Percentiles rank a stretch among this genome's conserved stretches.
Evolutionary conservation across 2,888 invertebrate genomes (phyloP).

Genomic region (Choristoneura rosaceana): DNA sequence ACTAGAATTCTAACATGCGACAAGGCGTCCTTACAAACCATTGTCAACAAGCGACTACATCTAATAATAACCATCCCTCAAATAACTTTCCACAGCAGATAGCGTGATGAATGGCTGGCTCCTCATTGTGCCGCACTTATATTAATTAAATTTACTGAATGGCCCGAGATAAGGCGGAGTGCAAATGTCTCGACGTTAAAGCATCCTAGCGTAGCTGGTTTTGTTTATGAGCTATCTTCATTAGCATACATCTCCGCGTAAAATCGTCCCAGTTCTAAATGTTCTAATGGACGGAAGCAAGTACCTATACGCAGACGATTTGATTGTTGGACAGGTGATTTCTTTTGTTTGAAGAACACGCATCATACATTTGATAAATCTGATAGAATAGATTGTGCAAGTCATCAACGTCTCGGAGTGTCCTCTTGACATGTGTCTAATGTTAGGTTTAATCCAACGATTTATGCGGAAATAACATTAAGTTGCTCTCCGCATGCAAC

Average conservation of each 20-base stretch:
- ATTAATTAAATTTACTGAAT: conserved; percentile 24
- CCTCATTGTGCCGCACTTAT: neutral
- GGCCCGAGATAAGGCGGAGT: conserved; percentile 2
- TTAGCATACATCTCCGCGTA: neutral
- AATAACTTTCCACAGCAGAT: conserved; percentile 23
- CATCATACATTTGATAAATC: no score
- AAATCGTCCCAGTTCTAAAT: neutral
- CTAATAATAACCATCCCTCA: conserved; percentile 19
- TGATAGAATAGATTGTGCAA: no score
- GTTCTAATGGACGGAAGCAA: no score
- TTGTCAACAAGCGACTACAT: neutral
- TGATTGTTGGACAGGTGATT: no score
- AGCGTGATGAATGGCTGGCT: conserved; percentile 16
- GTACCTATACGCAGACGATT: no score
- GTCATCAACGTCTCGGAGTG: neutral
- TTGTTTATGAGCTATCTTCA: neutral
- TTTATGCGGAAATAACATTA: neutral
- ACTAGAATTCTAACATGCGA: neutral
- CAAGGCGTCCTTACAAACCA: neutral
- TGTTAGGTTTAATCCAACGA: neutral
- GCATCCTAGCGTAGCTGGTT: neutral
- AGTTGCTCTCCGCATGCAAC: no score
- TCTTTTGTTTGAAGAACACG: neutral
- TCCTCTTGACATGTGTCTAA: no score
- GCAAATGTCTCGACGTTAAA: conserved; percentile 10